Evolutionary conservation across 2,113 vertebrate species (phyloP), one percentile per base, ranked within the genome.

Genomic region (Poicephalus meyeri): DNA sequence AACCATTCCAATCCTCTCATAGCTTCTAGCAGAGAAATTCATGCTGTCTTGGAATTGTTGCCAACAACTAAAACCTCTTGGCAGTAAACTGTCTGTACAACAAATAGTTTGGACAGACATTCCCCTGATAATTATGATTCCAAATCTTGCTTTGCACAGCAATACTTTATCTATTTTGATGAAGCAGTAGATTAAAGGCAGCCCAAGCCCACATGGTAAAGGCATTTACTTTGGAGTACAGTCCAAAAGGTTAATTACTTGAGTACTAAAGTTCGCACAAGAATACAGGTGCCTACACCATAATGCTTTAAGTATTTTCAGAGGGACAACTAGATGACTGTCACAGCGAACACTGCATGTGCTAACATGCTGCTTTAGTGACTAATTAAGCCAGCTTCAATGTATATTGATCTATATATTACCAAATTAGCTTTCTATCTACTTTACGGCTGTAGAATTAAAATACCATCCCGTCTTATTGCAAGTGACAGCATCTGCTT

Each of bases 331-430:
- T 29, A n/a, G 7, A 13, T 25, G 29, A 19, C 23, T 77, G 21
- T 61, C 41, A 26, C 5, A 73, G 49, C 1, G 10, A 83, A 80
- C 16, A 29, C 25, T 26, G 20, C 44, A 20, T 25, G 55, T 55
- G 29, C 44, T 73, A 53, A 58, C 0, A 0, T 19, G 29, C 19
- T 65, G 7, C 55, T 89, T 91, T 49, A 91, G 29, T 0, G 0
- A 31, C 23, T 74, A 73, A 86, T 91, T 90, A 89, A 86, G 49
- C n/a, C 83, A 70, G 33, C 26, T 84, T 85, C 28, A 55, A 13
- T 29, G 6, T n/a, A 29, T 66, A 93, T 70, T 0, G 5, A 87
- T 61, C 81, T 49, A 24, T 49, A 3, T n/a, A 49, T 92, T 83
- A 83, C 63, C 63, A 92, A 88, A 73, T 82, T 89, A 73, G 41